Evolutionary conservation across 2,797 vertebrate genomes (phyloP).

Genomic region (Taeniopygia guttata): DNA sequence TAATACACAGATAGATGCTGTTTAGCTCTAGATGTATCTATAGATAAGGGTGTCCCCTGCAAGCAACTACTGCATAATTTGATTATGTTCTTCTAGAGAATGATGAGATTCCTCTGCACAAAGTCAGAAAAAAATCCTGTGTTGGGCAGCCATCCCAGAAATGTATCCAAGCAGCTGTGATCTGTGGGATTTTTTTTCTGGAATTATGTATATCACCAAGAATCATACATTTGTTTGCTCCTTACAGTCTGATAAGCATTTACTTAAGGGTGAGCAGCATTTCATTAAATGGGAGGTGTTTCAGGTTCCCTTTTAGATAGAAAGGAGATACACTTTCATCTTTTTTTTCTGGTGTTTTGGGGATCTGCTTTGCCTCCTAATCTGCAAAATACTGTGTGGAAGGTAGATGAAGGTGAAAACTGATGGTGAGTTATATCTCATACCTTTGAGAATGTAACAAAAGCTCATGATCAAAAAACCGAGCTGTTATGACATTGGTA

Average conservation of each 20-base stretch:
- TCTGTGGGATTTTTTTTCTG: not conserved
- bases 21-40: not conserved
- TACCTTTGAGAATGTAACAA: not conserved
- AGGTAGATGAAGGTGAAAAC: constrained; percentile 12
- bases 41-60: not conserved
- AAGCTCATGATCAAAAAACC: not conserved
- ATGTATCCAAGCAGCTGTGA: not conserved
- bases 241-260: not conserved
- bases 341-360: not conserved
- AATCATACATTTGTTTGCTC: not conserved
- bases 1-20: not conserved
- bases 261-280: not conserved
- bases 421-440: not conserved
- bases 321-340: not conserved
- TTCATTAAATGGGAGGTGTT: not conserved
- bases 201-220: not conserved
- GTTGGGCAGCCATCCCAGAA: not conserved
- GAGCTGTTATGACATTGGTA: not conserved
- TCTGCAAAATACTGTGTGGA: not conserved
- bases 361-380: not conserved
- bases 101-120: not conserved
- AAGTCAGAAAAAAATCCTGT: not conserved
- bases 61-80: not conserved
- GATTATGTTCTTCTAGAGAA: not conserved
- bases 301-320: not conserved